Evolutionary conservation across 64 coral and sea anemone species (phyloP), one percentile per base, ranked within the genome.

Genomic region (Trachythela sp.): DNA sequence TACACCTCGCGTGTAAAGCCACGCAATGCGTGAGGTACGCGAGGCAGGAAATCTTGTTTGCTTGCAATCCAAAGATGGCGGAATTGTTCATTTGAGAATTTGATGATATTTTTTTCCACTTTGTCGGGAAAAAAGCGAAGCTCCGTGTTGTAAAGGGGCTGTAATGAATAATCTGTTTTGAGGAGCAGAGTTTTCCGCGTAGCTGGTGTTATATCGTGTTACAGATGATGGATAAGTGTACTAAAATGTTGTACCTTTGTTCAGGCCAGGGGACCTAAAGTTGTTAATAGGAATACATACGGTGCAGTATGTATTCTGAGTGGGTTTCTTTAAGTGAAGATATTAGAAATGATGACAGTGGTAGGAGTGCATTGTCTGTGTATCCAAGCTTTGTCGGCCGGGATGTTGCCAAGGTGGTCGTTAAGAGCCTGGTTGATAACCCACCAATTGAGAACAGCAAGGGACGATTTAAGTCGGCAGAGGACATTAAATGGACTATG

Each of bases 401-500:
- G 30, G 93, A 99, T 14, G 93, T 99, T 8, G 91, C 93, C 7
- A 89, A 90, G 38, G 88, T 91, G 2, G 93, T 99, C 0, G 89
- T 95, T 0, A 92, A 91, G 41, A 99, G 89, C 37, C 86, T 99
- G 1, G 80, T 91, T 2, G 86, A 89, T 13, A 88, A 97, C 36
- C 54, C 83, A 18, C 88, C 88, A 87, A 48, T 76, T 37, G 91
- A 95, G 52, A 77, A 89, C 11, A 72, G 52, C 36, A 54, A 90
- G 36, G 34, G 20, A 15, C 20, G 75, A 20, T 94, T 99, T 36
- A 45, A 48, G 1, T 85, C 93, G 9, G 48, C 84, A 48, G 89
- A 54, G 38, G 93, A 99, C 27, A 36, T 99, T 38, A 93, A 99
- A 32, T 99, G 96, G 96, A 86, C 90, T 8, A 99, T 99, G 96